Evolutionary conservation across 2,797 vertebrate genomes (phyloP), one percentile per base, ranked within the genome.

Genomic region (Silurus aristotelis): DNA sequence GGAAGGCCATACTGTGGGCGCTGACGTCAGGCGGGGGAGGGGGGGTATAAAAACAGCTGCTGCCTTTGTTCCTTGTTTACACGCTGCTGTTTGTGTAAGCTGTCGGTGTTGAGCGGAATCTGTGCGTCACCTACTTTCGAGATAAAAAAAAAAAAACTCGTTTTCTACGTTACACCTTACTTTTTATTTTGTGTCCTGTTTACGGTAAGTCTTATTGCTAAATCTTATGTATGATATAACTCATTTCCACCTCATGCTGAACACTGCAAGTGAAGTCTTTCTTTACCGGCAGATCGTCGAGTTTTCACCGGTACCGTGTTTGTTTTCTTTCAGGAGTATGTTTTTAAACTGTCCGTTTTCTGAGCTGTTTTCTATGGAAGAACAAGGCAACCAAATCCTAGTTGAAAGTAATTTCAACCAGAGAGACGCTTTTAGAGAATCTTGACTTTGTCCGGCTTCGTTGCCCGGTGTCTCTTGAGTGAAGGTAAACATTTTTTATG

Each of bases 401-500:
- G 90, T 91, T 92, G 92, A 92, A 88, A 94, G 92, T 90, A 93
- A 89, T 90, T 97, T 96, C 90, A 96, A 95, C 92, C 94, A 96
- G 86, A 92, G 96, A 75, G 96, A 97, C 86, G 80, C 95, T 87
- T 97, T 97, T 93, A 97, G 95, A 94, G 96, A 97, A 96, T 92
- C 96, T 88, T 96, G 95, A 96, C 94, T 92, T 78, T 52, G 5
- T 31, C 27, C 67, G 71, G 80, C 70, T 85, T 86, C 56, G 68
- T 81, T 84, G 67, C 87, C 83, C 83, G 89, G 83, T 88, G 84
- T 64, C 22, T 83, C 89, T 86, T 81, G 86, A 90, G 46, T 80
- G 88, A 91, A 94, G 93, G 95, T 96, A 93, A 93, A 66, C 12
- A 25, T 46, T 15, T 43, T 5, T 25, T 19, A 20, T 22, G 1